Evolutionary conservation across 2,113 vertebrate genomes (phyloP).

Genomic region (Boulengeromyrus knoepffleri): DNA sequence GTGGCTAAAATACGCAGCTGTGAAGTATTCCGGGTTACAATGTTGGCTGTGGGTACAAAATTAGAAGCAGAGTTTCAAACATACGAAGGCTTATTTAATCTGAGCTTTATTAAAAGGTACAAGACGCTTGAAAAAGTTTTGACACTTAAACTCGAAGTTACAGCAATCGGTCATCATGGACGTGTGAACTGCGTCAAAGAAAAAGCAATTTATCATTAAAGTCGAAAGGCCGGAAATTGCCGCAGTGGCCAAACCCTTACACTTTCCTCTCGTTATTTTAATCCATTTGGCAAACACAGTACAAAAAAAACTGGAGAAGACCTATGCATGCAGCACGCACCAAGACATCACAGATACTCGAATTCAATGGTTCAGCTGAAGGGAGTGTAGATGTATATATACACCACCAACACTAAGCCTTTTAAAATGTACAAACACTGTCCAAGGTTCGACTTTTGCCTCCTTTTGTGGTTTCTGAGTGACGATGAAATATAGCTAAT

Average conservation of each 20-base stretch:
- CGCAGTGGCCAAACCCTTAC: slow-evolving; percentile 29
- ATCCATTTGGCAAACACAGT: slow-evolving; percentile 42
- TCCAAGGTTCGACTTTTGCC: neutral
- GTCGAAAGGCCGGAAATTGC: slow-evolving; percentile 31
- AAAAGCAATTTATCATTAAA: slow-evolving; percentile 27
- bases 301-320: slow-evolving; percentile 42
- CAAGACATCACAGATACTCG: slow-evolving; percentile 53
- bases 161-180: slow-evolving; percentile 36
- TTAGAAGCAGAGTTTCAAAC: neutral
- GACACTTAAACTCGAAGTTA: slow-evolving; percentile 44
- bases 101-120: slow-evolving; percentile 64
- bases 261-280: slow-evolving; percentile 21
- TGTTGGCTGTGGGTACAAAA: neutral
- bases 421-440: slow-evolving; percentile 16
- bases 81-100: slow-evolving; percentile 32
- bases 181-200: slow-evolving; percentile 17
- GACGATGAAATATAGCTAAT: neutral
- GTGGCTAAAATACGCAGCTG: neutral
- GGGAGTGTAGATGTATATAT: slow-evolving; percentile 45
- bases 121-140: slow-evolving; percentile 42
- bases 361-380: slow-evolving; percentile 39
- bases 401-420: slow-evolving; percentile 41
- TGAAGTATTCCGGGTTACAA: neutral
- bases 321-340: slow-evolving; percentile 59
- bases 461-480: neutral